phyloP scores from a whole-genome alignment of 2,113 vertebrate species.

The Theristicus caerulescens region DNA sequence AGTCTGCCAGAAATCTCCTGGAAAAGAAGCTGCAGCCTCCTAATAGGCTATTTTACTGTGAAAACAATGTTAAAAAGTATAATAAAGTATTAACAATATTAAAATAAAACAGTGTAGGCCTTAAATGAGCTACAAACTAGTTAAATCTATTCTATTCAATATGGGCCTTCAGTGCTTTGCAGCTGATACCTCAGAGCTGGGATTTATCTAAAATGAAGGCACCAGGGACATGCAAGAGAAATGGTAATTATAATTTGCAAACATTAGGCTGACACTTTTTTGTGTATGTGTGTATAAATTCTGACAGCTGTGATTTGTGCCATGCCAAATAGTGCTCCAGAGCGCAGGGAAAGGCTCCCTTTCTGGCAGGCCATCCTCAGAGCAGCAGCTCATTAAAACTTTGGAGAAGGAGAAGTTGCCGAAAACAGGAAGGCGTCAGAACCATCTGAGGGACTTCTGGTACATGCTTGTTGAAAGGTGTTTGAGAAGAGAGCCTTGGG shows the following conservation, averaged over 20 bases:
- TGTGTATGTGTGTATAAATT: constrained; percentile 60
- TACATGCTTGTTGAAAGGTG: constrained; percentile 78
- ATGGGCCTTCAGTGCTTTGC: constrained; percentile 35
- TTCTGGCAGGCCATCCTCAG: constrained; percentile 70
- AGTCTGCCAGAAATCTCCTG: constrained; percentile 31
- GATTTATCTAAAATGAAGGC: constrained; percentile 60
- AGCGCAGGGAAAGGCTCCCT: background rate
- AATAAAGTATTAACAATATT: constrained; percentile 71
- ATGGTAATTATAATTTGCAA: constrained; percentile 77
- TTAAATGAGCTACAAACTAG: constrained; percentile 64
- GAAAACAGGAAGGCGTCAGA: constrained; percentile 67
- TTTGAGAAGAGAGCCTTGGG: constrained; percentile 78
- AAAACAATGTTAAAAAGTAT: constrained; percentile 57
- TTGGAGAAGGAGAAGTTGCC: constrained; percentile 73
- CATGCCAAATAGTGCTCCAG: constrained; percentile 54
- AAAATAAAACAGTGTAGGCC: constrained; percentile 53
- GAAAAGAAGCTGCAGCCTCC: constrained; percentile 26
- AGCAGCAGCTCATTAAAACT: constrained; percentile 83
- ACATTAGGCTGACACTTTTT: constrained; percentile 75
- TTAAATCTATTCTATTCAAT: constrained; percentile 41
- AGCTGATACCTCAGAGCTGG: constrained; percentile 60
- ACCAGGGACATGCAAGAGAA: constrained; percentile 55
- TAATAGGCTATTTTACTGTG: constrained; percentile 26
- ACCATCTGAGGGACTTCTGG: constrained; percentile 70
- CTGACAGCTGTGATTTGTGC: constrained; percentile 78